Percentiles rank a stretch among this genome's conserved stretches.
phyloP scores from a whole-genome alignment of 2,113 vertebrate species.

The Apus apus region DNA sequence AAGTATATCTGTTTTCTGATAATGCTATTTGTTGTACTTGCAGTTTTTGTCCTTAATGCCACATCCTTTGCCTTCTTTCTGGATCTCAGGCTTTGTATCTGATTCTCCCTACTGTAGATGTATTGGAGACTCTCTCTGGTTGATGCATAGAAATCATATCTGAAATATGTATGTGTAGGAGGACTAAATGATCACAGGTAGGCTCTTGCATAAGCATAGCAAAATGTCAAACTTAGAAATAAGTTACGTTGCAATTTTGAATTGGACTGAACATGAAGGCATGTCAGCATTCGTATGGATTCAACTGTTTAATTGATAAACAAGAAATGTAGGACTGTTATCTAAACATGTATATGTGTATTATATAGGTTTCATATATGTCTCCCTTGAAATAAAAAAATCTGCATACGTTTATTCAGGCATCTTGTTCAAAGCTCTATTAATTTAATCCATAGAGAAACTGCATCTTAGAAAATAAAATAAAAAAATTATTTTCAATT shows the following conservation, averaged over 20 bases:
- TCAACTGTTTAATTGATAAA: neutral
- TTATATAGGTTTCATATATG: neutral
- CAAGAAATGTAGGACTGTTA: no score
- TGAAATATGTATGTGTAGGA: neutral
- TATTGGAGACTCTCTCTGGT: neutral
- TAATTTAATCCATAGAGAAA: neutral
- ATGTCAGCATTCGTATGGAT: neutral
- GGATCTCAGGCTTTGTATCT: neutral
- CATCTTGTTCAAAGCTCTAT: neutral
- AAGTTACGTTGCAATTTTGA: neutral
- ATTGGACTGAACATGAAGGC: neutral
- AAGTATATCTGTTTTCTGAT: neutral
- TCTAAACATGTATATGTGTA: fast-evolving
- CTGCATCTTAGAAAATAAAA: neutral
- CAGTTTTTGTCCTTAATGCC: neutral
- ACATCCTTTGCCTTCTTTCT: neutral
- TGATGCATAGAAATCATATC: neutral
- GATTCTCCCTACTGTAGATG: neutral
- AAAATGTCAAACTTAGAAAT: neutral
- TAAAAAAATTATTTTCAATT: neutral
- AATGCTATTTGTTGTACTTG: neutral
- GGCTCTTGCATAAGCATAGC: fast-evolving
- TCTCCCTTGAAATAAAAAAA: neutral
- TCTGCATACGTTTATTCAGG: neutral
- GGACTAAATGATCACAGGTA: neutral